Conservation (phyloP, 2,797 vertebrate genomes). For the Coreius guichenoti region DNA sequence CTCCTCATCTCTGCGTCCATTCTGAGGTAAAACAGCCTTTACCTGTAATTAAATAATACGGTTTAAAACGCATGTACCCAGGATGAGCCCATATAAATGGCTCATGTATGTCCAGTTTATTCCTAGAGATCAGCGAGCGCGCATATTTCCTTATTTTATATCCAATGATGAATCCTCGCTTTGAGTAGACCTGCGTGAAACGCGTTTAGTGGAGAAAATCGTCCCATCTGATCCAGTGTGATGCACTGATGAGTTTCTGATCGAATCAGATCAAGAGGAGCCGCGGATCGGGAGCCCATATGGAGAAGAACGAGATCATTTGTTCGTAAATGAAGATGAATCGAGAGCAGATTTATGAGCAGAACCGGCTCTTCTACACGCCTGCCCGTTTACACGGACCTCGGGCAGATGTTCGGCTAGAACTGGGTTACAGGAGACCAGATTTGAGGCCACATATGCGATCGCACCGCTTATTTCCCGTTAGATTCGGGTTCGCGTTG, state of each 20-base stretch:
- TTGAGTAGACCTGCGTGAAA: background rate
- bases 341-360: conserved; percentile 7
- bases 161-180: background rate
- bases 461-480: background rate
- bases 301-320: background rate
- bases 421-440: background rate
- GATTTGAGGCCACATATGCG: conserved; percentile 5
- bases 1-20: conserved; percentile 5
- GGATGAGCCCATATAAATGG: background rate
- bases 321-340: conserved; percentile 15
- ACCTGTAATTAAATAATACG: background rate
- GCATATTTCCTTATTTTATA: background rate
- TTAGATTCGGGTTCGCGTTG: background rate
- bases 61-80: background rate
- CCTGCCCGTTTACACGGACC: background rate
- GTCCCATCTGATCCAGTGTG: background rate
- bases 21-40: background rate
- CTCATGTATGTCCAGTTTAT: background rate
- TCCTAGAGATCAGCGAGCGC: conserved; percentile 17
- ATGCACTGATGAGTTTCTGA: conserved; percentile 17
- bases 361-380: background rate
- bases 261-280: conserved; percentile 6
- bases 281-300: background rate
- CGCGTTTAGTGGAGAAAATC: background rate
- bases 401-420: background rate